phyloP scores from a whole-genome alignment of 1,140 invertebrate genomes.

The Ctenoplectra terminalis region DNA sequence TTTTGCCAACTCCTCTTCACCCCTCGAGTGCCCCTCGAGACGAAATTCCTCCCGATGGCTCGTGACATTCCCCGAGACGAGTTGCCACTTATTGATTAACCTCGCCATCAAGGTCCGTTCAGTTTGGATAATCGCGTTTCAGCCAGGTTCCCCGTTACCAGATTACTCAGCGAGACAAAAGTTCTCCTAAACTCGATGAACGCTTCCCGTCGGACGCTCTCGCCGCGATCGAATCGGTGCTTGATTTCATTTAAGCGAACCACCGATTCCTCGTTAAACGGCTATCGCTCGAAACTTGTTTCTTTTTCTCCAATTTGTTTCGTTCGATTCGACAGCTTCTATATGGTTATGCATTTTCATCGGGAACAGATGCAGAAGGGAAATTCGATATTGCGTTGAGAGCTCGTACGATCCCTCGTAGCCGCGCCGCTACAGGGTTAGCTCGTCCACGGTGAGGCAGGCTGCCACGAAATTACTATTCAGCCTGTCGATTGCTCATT shows the following conservation, averaged over 20 bases:
- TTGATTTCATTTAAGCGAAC: background rate
- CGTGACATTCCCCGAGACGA: background rate
- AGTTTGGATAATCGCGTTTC: slow-evolving; percentile 23
- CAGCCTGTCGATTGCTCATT: slow-evolving; percentile 78
- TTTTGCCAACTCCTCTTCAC: accelerated
- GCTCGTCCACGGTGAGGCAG: background rate
- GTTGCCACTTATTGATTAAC: slow-evolving; percentile 23
- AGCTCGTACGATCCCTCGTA: too few relatives aligned
- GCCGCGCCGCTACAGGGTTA: background rate
- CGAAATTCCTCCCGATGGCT: background rate
- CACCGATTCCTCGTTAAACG: too few relatives aligned
- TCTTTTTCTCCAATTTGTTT: background rate
- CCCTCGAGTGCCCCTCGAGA: accelerated
- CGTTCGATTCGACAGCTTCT: accelerated
- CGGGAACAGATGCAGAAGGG: background rate
- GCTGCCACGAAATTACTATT: slow-evolving; percentile 75
- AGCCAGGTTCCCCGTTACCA: background rate
- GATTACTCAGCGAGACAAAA: background rate
- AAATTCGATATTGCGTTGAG: background rate
- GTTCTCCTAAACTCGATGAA: background rate
- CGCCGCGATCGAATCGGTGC: background rate
- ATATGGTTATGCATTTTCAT: background rate
- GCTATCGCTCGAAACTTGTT: too few relatives aligned
- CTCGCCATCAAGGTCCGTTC: slow-evolving; percentile 1
- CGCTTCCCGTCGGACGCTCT: slow-evolving; percentile 34